Evolutionary conservation across 2,113 vertebrate species (phyloP).

Genomic region (Mionectes macconnelli): DNA sequence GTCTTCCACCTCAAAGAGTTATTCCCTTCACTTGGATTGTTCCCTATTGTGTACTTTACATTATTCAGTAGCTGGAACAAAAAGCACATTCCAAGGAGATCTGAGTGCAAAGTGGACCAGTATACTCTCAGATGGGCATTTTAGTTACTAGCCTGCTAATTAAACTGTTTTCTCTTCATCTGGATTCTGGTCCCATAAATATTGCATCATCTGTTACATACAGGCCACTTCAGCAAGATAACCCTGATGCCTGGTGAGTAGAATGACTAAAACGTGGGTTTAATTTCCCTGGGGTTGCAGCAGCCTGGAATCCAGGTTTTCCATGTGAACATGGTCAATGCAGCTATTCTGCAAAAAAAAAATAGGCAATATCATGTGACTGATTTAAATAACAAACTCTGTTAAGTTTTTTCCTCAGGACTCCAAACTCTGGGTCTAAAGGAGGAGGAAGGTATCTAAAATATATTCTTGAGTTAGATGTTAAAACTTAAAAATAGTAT

Average conservation of each 20-base stretch:
- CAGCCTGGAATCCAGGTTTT: neutral
- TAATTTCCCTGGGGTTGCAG: neutral
- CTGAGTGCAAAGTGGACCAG: neutral
- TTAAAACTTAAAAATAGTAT: neutral
- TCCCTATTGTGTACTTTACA: neutral
- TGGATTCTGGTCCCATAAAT: neutral
- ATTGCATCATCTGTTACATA: neutral
- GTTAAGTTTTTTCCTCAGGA: neutral
- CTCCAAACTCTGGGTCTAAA: neutral
- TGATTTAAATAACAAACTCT: neutral
- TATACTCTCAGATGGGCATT: neutral
- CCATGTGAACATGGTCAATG: neutral
- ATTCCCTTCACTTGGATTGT: neutral
- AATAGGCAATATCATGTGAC: neutral
- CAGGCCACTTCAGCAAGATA: neutral
- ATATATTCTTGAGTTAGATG: neutral
- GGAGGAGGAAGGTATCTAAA: neutral
- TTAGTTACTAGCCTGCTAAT: neutral
- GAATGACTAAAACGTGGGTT: neutral
- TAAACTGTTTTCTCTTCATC: neutral
- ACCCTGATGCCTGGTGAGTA: neutral
- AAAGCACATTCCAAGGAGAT: neutral
- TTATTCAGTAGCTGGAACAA: neutral
- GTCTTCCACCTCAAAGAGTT: neutral
- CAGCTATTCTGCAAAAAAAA: accelerated